These are phyloP conservation scores for Amblyopsis hoosieri DNA, from an alignment of 2,797 vertebrate genomes.

Conservation along the genomic window DNA sequence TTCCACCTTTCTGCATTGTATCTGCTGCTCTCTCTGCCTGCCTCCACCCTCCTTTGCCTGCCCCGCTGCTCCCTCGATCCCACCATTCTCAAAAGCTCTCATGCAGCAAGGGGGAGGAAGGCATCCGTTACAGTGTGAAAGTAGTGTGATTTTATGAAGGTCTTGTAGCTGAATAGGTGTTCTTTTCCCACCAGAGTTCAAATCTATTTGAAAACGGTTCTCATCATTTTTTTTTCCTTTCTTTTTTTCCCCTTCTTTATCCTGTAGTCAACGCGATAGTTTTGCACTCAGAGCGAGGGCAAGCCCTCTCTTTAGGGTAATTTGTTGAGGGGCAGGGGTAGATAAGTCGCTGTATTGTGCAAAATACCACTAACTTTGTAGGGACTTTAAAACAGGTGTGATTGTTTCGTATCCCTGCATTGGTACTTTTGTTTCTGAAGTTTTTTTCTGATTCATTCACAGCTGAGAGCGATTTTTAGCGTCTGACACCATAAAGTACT, in stretches of 20 bases:
- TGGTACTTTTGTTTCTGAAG: not conserved
- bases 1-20: slow-evolving; percentile 80
- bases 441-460: slow-evolving; percentile 17
- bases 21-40: slow-evolving; percentile 65
- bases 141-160: slow-evolving; percentile 60
- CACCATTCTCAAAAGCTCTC: slow-evolving; percentile 74
- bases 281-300: slow-evolving; percentile 19
- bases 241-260: slow-evolving; percentile 9
- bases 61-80: slow-evolving; percentile 46
- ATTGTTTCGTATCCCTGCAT: not conserved
- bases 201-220: slow-evolving; percentile 49
- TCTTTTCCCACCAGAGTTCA: slow-evolving; percentile 55
- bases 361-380: slow-evolving; percentile 4
- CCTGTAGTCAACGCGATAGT: slow-evolving; percentile 30
- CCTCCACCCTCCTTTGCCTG: slow-evolving; percentile 42
- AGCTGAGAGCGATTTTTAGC: slow-evolving; percentile 17
- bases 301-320: slow-evolving; percentile 21
- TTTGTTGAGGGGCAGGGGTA: slow-evolving; percentile 30
- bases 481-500: slow-evolving; percentile 1
- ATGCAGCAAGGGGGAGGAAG: slow-evolving; percentile 71
- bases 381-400: not conserved
- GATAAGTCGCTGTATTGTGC: slow-evolving; percentile 1
- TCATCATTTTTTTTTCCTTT: slow-evolving; percentile 20
- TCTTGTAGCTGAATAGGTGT: slow-evolving; percentile 62
- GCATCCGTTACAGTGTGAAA: slow-evolving; percentile 67